phyloP scores from a whole-genome alignment of 2,888 invertebrate genomes.

The Ferdinandea cuprea region DNA sequence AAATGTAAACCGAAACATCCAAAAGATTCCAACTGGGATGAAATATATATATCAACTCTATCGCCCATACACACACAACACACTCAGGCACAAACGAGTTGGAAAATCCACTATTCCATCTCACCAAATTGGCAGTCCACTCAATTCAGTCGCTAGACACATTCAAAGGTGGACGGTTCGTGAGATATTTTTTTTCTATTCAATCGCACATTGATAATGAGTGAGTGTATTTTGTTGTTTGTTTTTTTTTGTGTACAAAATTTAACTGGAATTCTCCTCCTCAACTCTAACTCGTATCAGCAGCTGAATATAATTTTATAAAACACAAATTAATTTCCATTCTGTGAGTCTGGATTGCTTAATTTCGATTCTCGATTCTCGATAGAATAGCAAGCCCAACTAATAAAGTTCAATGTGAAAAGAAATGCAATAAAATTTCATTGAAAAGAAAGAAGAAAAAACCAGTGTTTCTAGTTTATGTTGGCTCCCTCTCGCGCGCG shows the following conservation, averaged over 20 bases:
- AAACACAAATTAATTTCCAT: background rate
- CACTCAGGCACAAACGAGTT: slow-evolving; percentile 7
- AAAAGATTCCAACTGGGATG: too few species aligned
- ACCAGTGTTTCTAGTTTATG: slow-evolving; percentile 45
- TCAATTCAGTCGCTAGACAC: slow-evolving; percentile 60
- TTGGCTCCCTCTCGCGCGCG: background rate
- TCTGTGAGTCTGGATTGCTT: too few species aligned
- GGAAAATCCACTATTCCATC: slow-evolving; percentile 33
- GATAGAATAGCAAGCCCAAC: slow-evolving; percentile 5
- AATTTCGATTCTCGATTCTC: slow-evolving; percentile 20
- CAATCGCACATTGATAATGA: slow-evolving; percentile 13
- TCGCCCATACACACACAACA: background rate
- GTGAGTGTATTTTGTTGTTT: slow-evolving; percentile 24
- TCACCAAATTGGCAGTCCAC: slow-evolving; percentile 41
- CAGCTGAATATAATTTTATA: slow-evolving; percentile 11
- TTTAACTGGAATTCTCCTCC: too few species aligned
- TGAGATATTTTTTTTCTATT: slow-evolving; percentile 5
- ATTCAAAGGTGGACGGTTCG: slow-evolving; percentile 51
- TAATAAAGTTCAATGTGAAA: background rate
- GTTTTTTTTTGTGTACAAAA: slow-evolving; percentile 2
- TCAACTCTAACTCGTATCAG: too few species aligned
- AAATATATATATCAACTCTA: too few species aligned
- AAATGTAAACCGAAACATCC: too few species aligned
- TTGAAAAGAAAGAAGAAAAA: slow-evolving; percentile 41
- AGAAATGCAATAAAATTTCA: slow-evolving; percentile 21